Evolutionary conservation across 2,888 invertebrate genomes (phyloP), one percentile per base, ranked within the genome.

Genomic region (Hymenopus coronatus): DNA sequence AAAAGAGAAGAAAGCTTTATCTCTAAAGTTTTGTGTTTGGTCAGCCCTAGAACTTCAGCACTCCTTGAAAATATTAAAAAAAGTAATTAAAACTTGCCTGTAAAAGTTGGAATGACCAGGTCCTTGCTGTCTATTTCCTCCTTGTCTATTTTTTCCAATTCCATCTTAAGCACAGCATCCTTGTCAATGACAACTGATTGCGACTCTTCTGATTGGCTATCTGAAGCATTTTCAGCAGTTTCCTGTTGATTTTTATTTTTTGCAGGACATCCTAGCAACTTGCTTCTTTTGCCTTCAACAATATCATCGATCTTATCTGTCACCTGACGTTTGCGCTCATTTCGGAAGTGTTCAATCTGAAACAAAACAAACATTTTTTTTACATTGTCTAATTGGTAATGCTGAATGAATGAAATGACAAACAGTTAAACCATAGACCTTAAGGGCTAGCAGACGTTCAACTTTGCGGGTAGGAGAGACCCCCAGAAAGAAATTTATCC

Each of bases 201-300:
- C 54, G 25, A 27, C 82, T 27, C 90, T 81, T 82, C 90, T 9
- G 40, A 15, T 28, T 93, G 91, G 82, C 90, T 91, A 54, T 92
- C 90, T 82, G 92, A 89, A 46, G 92, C 91, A 88, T 93, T 92
- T 90, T 93, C 91, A 8, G 91, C 92, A 84, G 92, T 91, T 87
- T 92, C 92, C 83, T 15, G 15, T 92, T 92, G 91, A 93, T 27
- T 85, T 91, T 91, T 89, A 92, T 93, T 93, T 3, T 91, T 91
- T 12, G 92, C 92, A 27, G 92, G 91, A 33, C 93, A 90, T 14
- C 93, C 94, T 81, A 95, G 91, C 46, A 96, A 92, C 92, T 97
- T 96, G 92, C 96, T 95, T 90, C 94, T 94, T 92, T 98, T 98
- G 0, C 98, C 98, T 90, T 95, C 95, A 28, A 97, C 94, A 90